A percentile compares a stretch with the other conserved stretches of the same genome.
Conservation (phyloP, 2,888 invertebrate genomes). For the Poecilobothrus nobilitatus region DNA sequence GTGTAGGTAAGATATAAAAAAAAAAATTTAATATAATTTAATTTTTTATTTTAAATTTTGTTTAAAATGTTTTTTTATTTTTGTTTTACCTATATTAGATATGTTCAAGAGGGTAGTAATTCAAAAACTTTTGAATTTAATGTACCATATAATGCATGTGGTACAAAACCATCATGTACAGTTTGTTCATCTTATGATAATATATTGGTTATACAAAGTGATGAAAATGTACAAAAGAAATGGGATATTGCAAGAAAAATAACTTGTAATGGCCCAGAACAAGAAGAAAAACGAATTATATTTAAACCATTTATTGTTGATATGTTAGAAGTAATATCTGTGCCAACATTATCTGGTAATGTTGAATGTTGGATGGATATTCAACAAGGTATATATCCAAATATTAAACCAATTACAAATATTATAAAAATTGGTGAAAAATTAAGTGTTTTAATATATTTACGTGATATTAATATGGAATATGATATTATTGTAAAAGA, state of each 20-base stretch:
- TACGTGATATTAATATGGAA: conserved; percentile 54
- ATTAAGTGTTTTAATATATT: conserved; percentile 59
- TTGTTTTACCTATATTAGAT: conserved; percentile 41
- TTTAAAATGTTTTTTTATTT: too few species aligned
- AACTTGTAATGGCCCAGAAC: conserved; percentile 41
- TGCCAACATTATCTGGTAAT: conserved; percentile 55
- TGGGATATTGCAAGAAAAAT: conserved; percentile 59
- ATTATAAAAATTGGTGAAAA: conserved; percentile 62
- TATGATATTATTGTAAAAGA: conserved; percentile 62
- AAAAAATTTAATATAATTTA: too few species aligned
- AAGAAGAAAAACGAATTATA: conserved; percentile 39
- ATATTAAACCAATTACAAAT: conserved; percentile 54
- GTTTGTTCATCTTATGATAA: conserved; percentile 57
- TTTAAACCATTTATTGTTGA: conserved; percentile 57
- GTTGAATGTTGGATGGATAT: conserved; percentile 74
- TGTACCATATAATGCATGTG: conserved; percentile 58
- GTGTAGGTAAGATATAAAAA: conserved; percentile 52
- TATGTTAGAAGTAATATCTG: conserved; percentile 60
- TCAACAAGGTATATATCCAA: conserved; percentile 60
- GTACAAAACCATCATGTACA: conserved; percentile 53
- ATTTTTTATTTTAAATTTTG: too few species aligned
- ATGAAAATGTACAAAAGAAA: conserved; percentile 56
- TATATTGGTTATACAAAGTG: conserved; percentile 58
- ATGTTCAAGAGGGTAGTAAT: conserved; percentile 52
- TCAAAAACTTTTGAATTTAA: conserved; percentile 52